Evolutionary conservation across 2,797 vertebrate genomes (phyloP).

Genomic region (Picus viridis): DNA sequence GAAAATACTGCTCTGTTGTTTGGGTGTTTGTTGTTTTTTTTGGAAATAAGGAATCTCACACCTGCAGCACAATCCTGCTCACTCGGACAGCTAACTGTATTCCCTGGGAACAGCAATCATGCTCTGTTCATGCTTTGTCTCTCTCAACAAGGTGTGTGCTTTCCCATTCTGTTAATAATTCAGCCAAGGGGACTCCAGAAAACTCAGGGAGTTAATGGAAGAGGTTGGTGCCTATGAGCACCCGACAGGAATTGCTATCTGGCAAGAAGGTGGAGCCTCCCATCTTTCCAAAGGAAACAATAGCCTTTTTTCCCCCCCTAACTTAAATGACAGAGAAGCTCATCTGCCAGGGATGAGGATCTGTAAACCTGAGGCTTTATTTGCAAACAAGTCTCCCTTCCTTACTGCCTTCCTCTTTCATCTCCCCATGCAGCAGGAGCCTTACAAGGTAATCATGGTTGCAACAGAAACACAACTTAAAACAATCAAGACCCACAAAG

Average conservation of each 20-base stretch:
- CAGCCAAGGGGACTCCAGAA: constrained; percentile 14
- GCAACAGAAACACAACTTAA: constrained; percentile 68
- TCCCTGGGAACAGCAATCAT: neutral
- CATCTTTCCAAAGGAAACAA: constrained; percentile 72
- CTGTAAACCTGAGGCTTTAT: constrained; percentile 25
- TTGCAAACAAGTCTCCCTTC: constrained; percentile 31
- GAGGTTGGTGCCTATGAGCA: constrained; percentile 29
- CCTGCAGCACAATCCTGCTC: constrained; percentile 72
- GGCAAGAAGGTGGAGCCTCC: constrained; percentile 74
- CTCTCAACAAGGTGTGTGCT: constrained; percentile 1
- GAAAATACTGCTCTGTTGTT: constrained; percentile 11
- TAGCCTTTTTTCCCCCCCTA: constrained; percentile 31
- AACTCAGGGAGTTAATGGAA: constrained; percentile 51
- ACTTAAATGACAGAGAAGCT: constrained; percentile 67
- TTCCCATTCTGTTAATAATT: constrained; percentile 64
- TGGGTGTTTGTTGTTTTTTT: neutral
- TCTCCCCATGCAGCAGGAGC: constrained; percentile 67
- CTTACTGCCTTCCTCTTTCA: constrained; percentile 39
- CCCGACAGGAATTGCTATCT: constrained; percentile 43
- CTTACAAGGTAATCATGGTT: constrained; percentile 59
- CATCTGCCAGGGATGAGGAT: constrained; percentile 41
- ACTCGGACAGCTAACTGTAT: neutral
- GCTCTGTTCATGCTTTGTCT: neutral
- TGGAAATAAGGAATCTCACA: constrained; percentile 38
- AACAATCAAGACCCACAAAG: constrained; percentile 35